Evolutionary conservation across 2,113 vertebrate species (phyloP).

Genomic region (Scytalopus superciliaris): DNA sequence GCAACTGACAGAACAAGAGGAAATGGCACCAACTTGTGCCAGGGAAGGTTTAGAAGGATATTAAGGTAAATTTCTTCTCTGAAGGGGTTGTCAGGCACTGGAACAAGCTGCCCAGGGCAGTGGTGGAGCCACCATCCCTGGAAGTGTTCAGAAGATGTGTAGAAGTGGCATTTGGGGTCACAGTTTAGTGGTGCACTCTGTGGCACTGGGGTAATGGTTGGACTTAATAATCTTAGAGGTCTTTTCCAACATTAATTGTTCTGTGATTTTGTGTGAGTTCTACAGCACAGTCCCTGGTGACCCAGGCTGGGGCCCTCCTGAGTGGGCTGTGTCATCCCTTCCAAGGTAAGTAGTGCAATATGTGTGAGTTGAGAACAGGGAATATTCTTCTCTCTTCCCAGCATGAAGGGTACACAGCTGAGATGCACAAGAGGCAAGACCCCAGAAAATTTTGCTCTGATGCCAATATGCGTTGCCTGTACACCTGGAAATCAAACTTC

Average conservation of each 20-base stretch:
- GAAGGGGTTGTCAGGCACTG: not conserved
- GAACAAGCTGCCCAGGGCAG: not conserved
- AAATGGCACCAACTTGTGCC: not conserved
- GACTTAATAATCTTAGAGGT: not conserved
- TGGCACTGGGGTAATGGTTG: not conserved
- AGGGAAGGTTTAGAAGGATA: not conserved
- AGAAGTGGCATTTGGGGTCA: not conserved
- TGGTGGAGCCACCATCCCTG: not conserved
- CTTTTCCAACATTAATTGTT: not conserved
- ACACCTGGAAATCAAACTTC: not conserved
- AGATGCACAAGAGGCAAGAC: not conserved
- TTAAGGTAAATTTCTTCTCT: not conserved
- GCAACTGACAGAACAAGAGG: not conserved
- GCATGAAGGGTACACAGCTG: accelerated
- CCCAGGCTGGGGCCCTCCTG: not conserved
- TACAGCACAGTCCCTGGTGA: not conserved
- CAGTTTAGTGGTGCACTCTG: accelerated
- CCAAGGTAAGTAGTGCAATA: not conserved
- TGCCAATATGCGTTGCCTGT: not conserved
- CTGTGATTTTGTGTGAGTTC: not conserved
- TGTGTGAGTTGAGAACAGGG: not conserved
- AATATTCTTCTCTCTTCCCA: not conserved
- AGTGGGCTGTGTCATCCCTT: not conserved
- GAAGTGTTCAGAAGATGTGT: too few species aligned
- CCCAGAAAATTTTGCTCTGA: not conserved